phyloP scores from a whole-genome alignment of 2,888 invertebrate species.

The Priocnemis perturbator region DNA sequence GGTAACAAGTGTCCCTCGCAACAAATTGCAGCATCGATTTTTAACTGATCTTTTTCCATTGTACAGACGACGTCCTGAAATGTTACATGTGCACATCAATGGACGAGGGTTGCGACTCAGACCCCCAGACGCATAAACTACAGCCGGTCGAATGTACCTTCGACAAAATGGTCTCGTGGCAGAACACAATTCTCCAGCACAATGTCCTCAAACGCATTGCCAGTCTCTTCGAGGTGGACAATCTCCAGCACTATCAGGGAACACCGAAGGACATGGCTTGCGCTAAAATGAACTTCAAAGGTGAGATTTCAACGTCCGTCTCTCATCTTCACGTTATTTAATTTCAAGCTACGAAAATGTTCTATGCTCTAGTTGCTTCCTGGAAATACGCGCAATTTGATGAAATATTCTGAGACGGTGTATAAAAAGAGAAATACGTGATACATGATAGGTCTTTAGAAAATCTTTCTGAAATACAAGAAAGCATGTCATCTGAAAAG shows the following conservation, averaged over 20 bases:
- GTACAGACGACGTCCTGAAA: constrained; percentile 59
- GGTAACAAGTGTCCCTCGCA: too few relatives aligned
- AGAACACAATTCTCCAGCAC: constrained; percentile 38
- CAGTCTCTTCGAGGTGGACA: constrained; percentile 57
- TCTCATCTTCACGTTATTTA: too few relatives aligned
- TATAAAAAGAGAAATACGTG: too few relatives aligned
- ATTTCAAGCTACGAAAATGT: too few relatives aligned
- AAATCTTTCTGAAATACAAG: too few relatives aligned
- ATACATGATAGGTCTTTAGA: too few relatives aligned
- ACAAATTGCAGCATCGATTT: too few relatives aligned
- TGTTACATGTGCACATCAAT: constrained; percentile 65
- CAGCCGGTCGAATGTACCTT: constrained; percentile 55
- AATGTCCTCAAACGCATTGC: constrained; percentile 38
- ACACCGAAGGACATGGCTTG: constrained; percentile 52
- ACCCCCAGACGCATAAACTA: constrained; percentile 39
- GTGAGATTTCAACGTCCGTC: constrained; percentile 37
- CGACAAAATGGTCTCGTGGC: constrained; percentile 46
- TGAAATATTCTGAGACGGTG: too few relatives aligned
- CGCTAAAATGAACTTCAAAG: constrained; percentile 59
- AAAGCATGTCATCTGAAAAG: too few relatives aligned
- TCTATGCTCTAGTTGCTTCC: too few relatives aligned
- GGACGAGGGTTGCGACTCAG: constrained; percentile 53
- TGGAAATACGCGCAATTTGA: too few relatives aligned
- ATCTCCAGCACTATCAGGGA: constrained; percentile 33
- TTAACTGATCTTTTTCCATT: not conserved